These are phyloP conservation scores for Sebastes fasciatus DNA, from an alignment of 2,113 vertebrate genomes.

Conservation along the genomic window DNA sequence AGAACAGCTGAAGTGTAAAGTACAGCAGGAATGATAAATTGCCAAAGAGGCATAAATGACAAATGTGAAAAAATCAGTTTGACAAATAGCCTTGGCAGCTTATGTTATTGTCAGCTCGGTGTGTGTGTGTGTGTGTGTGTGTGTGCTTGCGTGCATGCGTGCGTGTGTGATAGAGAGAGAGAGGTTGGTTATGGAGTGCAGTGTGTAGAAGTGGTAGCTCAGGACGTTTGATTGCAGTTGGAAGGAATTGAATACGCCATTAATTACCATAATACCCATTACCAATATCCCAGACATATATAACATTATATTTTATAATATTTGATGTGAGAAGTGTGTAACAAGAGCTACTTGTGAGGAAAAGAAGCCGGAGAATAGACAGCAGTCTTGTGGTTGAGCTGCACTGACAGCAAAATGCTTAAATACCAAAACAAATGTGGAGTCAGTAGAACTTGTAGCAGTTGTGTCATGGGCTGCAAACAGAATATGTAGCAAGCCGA, in stretches of 20 bases:
- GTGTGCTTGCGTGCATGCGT: background rate
- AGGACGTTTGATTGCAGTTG: background rate
- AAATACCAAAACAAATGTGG: too few species aligned
- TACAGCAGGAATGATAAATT: slow-evolving; percentile 29
- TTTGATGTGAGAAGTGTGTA: too few species aligned
- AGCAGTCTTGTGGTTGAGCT: too few species aligned
- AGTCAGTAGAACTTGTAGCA: too few species aligned
- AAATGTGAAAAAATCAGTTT: slow-evolving; percentile 50
- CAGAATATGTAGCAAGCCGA: too few species aligned
- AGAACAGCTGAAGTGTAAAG: slow-evolving; percentile 43
- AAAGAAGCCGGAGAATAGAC: too few species aligned
- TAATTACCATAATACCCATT: background rate
- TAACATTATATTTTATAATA: too few species aligned
- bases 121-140: slow-evolving; percentile 11
- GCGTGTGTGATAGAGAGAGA: background rate
- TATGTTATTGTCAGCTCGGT: slow-evolving; percentile 26
- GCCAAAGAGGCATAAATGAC: slow-evolving; percentile 34
- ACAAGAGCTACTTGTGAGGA: too few species aligned
- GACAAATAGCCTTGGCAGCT: slow-evolving; percentile 31
- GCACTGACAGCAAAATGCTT: too few species aligned
- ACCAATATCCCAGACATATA: too few species aligned
- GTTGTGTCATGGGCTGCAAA: too few species aligned
- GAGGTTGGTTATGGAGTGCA: background rate
- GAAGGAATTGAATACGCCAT: background rate
- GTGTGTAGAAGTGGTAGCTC: background rate